A percentile compares a stretch with the other conserved stretches of the same genome.
phyloP scores from a whole-genome alignment of 2,888 invertebrate species.

The Andrena marginata region DNA sequence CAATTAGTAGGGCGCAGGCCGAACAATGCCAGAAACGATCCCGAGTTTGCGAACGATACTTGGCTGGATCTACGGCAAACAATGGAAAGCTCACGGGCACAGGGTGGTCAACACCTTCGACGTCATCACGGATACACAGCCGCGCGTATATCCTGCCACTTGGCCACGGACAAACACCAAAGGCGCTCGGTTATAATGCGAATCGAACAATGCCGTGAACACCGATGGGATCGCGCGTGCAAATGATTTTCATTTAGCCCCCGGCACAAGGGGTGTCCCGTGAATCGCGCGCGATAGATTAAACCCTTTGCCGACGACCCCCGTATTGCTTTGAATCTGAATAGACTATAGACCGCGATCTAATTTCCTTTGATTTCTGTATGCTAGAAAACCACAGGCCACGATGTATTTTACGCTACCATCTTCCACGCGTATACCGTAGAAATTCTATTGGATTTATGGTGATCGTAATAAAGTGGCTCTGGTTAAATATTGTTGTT shows the following conservation, averaged over 20 bases:
- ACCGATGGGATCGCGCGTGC: slow-evolving; percentile 13
- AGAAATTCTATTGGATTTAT: no score
- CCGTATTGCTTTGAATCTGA: not conserved
- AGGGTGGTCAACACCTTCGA: slow-evolving; percentile 36
- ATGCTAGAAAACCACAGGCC: no score
- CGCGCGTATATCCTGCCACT: not conserved
- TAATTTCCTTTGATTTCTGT: not conserved
- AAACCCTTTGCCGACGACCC: not conserved
- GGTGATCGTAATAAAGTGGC: no score
- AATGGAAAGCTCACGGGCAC: slow-evolving; percentile 19
- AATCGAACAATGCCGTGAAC: slow-evolving; percentile 21
- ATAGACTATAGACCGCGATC: not conserved
- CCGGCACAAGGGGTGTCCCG: not conserved
- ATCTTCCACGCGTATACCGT: no score
- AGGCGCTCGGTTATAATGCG: slow-evolving; percentile 37
- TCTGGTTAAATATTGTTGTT: no score
- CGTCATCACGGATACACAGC: slow-evolving; percentile 7
- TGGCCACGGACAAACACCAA: slow-evolving; percentile 42
- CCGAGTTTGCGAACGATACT: slow-evolving; percentile 54
- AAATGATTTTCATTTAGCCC: slow-evolving; percentile 23
- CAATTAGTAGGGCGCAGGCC: slow-evolving; percentile 36
- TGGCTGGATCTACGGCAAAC: slow-evolving; percentile 33
- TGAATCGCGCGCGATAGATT: slow-evolving; percentile 1
- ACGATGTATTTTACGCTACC: no score
- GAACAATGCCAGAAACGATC: slow-evolving; percentile 51